These are phyloP conservation scores for Resseliella maxima DNA, from an alignment of 2,888 invertebrate species.

Conservation along the genomic window DNA sequence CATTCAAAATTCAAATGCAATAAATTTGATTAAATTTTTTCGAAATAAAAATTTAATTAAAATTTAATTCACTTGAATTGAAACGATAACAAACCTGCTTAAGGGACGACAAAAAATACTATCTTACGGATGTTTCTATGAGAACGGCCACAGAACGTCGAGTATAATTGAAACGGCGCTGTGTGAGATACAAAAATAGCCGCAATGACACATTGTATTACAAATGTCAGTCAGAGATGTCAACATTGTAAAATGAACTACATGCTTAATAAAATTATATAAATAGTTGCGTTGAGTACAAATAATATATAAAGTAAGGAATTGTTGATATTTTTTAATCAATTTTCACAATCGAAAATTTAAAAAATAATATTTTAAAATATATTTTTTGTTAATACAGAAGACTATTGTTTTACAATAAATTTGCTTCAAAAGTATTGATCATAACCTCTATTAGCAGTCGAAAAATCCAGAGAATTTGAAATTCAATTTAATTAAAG, in stretches of 20 bases:
- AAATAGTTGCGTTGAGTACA: too few relatives aligned
- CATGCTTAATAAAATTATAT: not conserved
- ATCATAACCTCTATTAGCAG: not conserved
- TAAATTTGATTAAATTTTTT: not conserved
- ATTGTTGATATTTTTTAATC: too few relatives aligned
- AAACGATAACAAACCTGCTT: slow-evolving; percentile 30
- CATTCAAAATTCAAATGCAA: not conserved
- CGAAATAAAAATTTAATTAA: not conserved
- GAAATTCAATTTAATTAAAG: not conserved
- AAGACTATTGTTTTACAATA: not conserved
- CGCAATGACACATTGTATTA: not conserved
- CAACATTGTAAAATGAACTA: not conserved
- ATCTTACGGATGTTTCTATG: not conserved
- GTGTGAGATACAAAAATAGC: slow-evolving; percentile 37
- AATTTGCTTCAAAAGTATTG: not conserved
- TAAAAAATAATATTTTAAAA: too few relatives aligned
- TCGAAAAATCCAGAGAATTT: not conserved
- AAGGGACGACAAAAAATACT: not conserved
- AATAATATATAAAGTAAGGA: too few relatives aligned
- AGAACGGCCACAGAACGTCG: slow-evolving; percentile 9
- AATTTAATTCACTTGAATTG: too few relatives aligned
- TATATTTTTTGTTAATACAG: too few relatives aligned
- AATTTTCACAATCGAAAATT: too few relatives aligned
- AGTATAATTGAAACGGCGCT: slow-evolving; percentile 11
- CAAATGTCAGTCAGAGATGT: not conserved